Percentiles rank a stretch among this genome's conserved stretches.
Conservation (phyloP, 1,140 invertebrate genomes). For the Pentalonia nigronervosa region DNA sequence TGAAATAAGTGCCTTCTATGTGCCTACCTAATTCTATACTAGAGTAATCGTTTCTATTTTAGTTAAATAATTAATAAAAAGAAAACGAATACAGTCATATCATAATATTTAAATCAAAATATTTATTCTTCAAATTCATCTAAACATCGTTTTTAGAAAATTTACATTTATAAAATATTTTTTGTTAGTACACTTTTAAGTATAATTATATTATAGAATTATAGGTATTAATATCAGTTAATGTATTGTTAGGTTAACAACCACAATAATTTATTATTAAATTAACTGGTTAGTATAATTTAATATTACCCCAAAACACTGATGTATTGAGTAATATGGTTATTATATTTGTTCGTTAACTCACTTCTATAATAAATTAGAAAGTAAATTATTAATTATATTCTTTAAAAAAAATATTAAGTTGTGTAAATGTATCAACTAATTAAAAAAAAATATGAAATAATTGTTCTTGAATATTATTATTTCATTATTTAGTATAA, state of each 20-base stretch:
- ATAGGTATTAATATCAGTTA: neutral
- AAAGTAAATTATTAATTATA: neutral
- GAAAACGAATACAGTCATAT: neutral
- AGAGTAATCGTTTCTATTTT: neutral
- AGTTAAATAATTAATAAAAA: neutral
- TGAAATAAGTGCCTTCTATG: neutral
- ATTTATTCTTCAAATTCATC: neutral
- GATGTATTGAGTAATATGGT: neutral
- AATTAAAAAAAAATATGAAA: neutral
- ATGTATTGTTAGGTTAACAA: neutral
- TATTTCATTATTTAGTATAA: neutral
- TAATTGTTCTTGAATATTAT: neutral
- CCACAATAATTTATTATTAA: neutral
- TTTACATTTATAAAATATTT: neutral
- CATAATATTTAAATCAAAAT: neutral
- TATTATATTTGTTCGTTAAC: neutral
- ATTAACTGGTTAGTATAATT: neutral
- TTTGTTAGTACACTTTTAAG: neutral
- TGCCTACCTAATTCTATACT: neutral
- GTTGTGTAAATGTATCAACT: neutral
- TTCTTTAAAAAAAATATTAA: neutral
- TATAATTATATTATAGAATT: neutral
- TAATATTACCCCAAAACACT: neutral
- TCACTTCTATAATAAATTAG: neutral
- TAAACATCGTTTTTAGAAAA: neutral